Evolutionary conservation across 1,140 invertebrate species (phyloP).

Genomic region (Dryas iulia): DNA sequence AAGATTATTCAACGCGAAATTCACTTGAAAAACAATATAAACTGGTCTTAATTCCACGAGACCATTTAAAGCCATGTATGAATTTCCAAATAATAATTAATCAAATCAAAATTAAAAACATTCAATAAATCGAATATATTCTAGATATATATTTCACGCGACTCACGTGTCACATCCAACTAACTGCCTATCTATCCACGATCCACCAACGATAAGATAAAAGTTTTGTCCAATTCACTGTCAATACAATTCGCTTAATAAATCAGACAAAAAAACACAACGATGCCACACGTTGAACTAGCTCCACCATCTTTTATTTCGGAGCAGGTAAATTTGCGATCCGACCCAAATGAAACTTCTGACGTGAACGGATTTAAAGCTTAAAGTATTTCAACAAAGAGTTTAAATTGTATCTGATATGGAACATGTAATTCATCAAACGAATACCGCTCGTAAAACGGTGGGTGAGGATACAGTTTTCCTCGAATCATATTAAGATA

Average conservation of each 20-base stretch:
- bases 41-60: no score
- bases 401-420: constrained; percentile 5
- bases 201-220: constrained; percentile 5
- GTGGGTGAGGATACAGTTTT: background rate
- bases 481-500: background rate
- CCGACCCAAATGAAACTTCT: constrained; percentile 2
- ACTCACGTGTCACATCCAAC: background rate
- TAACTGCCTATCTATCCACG: background rate
- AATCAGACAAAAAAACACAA: background rate
- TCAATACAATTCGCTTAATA: constrained; percentile 3
- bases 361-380: background rate
- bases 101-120: background rate
- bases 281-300: constrained; percentile 6
- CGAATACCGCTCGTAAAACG: constrained; percentile 3
- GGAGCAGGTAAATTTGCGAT: constrained; percentile 10
- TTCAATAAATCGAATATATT: background rate
- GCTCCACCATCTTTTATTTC: constrained; percentile 1
- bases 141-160: background rate
- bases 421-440: background rate
- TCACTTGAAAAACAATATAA: no score
- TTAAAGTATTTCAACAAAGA: constrained; percentile 5
- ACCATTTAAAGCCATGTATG: no score
- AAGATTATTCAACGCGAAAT: no score
- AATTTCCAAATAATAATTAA: no score
- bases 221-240: background rate